Evolutionary conservation across 1,140 invertebrate genomes (phyloP).

Genomic region (Cryptotermes secundus): DNA sequence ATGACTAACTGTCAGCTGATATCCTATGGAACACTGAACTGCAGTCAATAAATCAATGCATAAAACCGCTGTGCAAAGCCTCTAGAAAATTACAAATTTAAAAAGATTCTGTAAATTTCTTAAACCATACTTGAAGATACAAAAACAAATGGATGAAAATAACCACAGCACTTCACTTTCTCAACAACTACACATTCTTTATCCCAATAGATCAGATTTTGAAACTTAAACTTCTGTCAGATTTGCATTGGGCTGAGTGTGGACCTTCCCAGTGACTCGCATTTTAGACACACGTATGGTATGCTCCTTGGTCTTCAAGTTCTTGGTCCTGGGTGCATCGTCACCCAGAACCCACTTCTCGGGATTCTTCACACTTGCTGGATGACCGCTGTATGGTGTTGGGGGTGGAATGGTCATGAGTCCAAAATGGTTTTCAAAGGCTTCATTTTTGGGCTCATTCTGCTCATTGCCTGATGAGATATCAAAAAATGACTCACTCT

Average conservation of each 20-base stretch:
- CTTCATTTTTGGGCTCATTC: neutral
- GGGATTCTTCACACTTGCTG: neutral
- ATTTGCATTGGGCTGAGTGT: neutral
- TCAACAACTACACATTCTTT: too few relatives aligned
- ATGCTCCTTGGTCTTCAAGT: constrained; percentile 1
- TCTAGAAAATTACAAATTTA: too few relatives aligned
- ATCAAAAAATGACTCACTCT: neutral
- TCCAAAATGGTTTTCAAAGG: neutral
- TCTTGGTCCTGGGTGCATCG: neutral
- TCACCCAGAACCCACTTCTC: neutral
- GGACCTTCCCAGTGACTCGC: neutral
- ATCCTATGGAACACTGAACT: too few relatives aligned
- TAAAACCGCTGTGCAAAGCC: too few relatives aligned
- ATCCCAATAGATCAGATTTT: too few relatives aligned
- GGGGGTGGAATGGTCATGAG: neutral
- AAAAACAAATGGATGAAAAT: too few relatives aligned
- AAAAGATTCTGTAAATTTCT: too few relatives aligned
- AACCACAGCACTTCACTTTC: too few relatives aligned
- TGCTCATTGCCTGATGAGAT: neutral
- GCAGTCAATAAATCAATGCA: too few relatives aligned
- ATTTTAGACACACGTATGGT: neutral
- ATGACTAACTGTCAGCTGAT: too few relatives aligned
- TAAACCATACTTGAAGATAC: too few relatives aligned
- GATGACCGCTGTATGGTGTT: neutral
- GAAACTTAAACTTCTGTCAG: neutral